Conservation (phyloP, 2,113 vertebrate species). For the Catharus minimus region DNA sequence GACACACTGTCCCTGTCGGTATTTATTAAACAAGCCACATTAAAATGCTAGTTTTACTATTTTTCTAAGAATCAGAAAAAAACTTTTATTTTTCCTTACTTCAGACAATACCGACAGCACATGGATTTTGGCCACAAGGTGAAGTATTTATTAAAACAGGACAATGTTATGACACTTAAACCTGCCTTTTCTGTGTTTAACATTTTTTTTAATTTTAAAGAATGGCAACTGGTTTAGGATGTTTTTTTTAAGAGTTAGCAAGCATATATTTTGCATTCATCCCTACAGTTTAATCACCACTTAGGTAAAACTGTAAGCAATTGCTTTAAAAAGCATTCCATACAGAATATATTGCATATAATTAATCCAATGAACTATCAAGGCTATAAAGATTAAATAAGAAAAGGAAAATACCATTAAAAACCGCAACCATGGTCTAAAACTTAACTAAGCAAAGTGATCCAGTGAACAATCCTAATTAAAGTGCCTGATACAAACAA, state of each 20-base stretch:
- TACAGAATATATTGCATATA: conserved; percentile 82
- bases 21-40: neutral
- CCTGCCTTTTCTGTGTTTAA: neutral
- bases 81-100: neutral
- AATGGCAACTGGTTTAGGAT: neutral
- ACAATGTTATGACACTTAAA: neutral
- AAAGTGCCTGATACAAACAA: conserved; percentile 95
- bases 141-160: neutral
- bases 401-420: conserved; percentile 92
- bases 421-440: conserved; percentile 87
- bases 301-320: conserved; percentile 73
- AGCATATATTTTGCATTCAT: conserved; percentile 57
- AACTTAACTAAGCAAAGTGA: conserved; percentile 99
- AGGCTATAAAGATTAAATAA: conserved; percentile 96
- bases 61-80: neutral
- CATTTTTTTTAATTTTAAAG: neutral
- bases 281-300: conserved; percentile 73
- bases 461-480: conserved; percentile 94
- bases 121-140: neutral
- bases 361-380: conserved; percentile 94
- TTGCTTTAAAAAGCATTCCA: conserved; percentile 73
- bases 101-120: neutral
- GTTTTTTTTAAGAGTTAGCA: conserved; percentile 30
- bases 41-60: neutral
- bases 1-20: neutral